Percentiles rank a stretch among this genome's conserved stretches.
phyloP scores from a whole-genome alignment of 2,797 vertebrate genomes.

The Hyperoplus lanceolatus region DNA sequence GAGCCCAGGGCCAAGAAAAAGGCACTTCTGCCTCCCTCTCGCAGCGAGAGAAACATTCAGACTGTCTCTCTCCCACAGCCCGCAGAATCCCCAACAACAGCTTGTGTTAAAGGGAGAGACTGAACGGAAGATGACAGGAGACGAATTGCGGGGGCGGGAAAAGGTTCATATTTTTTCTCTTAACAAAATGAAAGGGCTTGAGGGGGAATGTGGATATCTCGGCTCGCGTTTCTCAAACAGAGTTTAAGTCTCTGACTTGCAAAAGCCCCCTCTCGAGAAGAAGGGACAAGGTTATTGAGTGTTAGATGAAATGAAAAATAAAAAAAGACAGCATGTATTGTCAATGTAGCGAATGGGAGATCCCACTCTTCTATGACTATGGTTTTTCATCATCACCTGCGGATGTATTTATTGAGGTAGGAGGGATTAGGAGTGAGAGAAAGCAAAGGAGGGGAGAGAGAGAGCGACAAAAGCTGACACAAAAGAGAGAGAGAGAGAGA shows the following conservation, averaged over 20 bases:
- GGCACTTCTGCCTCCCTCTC: constrained; percentile 68
- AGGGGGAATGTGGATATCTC: constrained; percentile 40
- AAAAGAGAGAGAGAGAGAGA: constrained; percentile 71
- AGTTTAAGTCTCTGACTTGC: constrained; percentile 45
- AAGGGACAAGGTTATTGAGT: constrained; percentile 16
- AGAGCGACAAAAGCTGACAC: constrained; percentile 72
- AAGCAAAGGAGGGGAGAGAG: constrained; percentile 52
- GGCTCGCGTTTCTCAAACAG: constrained; percentile 44
- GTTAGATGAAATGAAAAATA: constrained; percentile 31
- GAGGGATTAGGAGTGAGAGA: constrained; percentile 54
- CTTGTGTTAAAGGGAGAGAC: constrained; percentile 61
- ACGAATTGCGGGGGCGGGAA: constrained; percentile 59
- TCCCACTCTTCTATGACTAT: neutral
- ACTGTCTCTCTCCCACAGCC: constrained; percentile 70
- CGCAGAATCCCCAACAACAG: constrained; percentile 64
- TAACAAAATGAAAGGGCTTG: constrained; percentile 54
- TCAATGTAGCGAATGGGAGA: constrained; percentile 32
- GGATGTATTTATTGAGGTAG: constrained; percentile 58
- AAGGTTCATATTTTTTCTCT: constrained; percentile 58
- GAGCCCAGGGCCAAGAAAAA: constrained; percentile 83
- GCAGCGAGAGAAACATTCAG: constrained; percentile 60
- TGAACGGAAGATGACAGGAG: constrained; percentile 56
- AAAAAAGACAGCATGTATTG: constrained; percentile 22
- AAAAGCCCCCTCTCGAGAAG: constrained; percentile 36
- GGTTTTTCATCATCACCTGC: constrained; percentile 64